These are phyloP conservation scores for Scartelaos histophorus DNA, from an alignment of 2,113 vertebrate species.

Conservation along the genomic window DNA sequence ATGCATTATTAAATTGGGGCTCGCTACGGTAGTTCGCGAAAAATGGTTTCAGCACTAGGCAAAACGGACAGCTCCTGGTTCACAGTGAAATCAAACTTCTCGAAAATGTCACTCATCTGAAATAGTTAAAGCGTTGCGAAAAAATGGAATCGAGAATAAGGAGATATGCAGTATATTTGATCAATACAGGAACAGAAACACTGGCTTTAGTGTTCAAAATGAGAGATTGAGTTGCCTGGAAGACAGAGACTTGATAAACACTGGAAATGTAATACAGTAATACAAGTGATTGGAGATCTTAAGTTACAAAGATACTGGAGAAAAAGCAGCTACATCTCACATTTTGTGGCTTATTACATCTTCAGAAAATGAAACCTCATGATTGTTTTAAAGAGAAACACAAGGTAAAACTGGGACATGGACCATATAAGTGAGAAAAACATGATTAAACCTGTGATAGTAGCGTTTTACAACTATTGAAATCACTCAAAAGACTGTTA, in stretches of 20 bases:
- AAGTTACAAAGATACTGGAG: not conserved
- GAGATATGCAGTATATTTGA: not conserved
- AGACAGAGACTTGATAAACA: not conserved
- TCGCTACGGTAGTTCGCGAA: not conserved
- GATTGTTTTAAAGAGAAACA: too few relatives aligned
- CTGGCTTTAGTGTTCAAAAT: not conserved
- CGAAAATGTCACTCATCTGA: not conserved
- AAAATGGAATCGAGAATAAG: not conserved
- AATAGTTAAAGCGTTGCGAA: not conserved
- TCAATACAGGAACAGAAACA: not conserved
- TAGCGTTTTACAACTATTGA: too few relatives aligned
- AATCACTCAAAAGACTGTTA: too few relatives aligned
- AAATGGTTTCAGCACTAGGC: conserved; percentile 3
- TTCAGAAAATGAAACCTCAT: not conserved
- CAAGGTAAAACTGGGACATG: not conserved
- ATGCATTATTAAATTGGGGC: conserved; percentile 14
- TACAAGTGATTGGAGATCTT: not conserved
- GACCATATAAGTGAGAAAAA: not conserved
- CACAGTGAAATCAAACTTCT: not conserved
- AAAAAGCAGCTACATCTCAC: not conserved
- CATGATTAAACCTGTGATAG: too few relatives aligned
- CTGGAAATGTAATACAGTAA: not conserved
- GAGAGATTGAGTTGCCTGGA: not conserved
- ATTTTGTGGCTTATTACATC: not conserved
- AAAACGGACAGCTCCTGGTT: conserved; percentile 2